Base-by-base conservation (phyloP, 2,888 invertebrate species). In the Cryptus armator region DNA sequence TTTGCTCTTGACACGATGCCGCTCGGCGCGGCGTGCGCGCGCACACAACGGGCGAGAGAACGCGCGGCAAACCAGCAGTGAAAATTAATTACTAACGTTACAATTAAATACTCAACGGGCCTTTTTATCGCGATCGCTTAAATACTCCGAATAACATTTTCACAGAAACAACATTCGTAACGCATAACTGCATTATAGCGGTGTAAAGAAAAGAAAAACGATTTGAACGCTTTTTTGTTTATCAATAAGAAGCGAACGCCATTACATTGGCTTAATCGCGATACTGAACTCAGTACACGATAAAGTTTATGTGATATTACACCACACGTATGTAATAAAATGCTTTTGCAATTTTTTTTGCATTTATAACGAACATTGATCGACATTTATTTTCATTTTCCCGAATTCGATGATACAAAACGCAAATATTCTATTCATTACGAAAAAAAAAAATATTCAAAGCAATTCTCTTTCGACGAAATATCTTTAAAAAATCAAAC, bases 71-170 rank as follows among this genome's bases (percentile, higher is more conserved):
- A 7, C 37, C 29, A 12, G 56, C 77, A 70, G 68, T 70, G 46
- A 82, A 68, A 82, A 71, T 82, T 77, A 82, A 70, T 82, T 64
- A 66, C 76, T 66, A 64, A 24, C 56, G 82, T 48, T 78, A 71
- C 81, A 82, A 76, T 82, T 82, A 82, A 77, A 77, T 82, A 77
- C 67, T 72, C 72, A 72, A 83, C 72, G 72, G 29, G 66, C 53
- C 67, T 46, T 78, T 59, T 77, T 72, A 72, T 72, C 67, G 46
- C 72, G 37, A 53, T 67, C 51, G 48, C 59, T 78, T 44, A 48
- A 78, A 66, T 59, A 53, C 37, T 48, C 56, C 56, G 56, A 64
- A 51, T 64, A 62, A 81, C 56, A 51, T 43, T 75, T 81, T 37
- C 53, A 7, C 12, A 62, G 37, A 81, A 76, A 62, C 64, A 16